Percentiles rank a stretch among this genome's conserved stretches.
Evolutionary conservation across 2,113 vertebrate genomes (phyloP).

Genomic region (Hydrolagus affinis): DNA sequence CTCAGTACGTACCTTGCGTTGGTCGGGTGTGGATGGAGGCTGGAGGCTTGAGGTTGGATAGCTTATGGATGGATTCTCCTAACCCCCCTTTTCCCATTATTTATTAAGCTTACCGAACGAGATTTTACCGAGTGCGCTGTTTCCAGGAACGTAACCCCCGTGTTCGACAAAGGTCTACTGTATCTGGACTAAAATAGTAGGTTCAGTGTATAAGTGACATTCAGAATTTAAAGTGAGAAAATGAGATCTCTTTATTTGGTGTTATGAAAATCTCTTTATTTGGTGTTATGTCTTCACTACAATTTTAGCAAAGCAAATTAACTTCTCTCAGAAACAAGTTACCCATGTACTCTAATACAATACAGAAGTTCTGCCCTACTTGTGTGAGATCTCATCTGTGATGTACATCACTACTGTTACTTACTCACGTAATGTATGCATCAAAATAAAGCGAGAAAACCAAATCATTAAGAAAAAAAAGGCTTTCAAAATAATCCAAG

Average conservation of each 20-base stretch:
- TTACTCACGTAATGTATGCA: background rate
- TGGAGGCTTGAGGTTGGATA: too few relatives aligned
- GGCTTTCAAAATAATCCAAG: background rate
- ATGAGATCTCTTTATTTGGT: background rate
- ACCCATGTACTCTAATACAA: too few relatives aligned
- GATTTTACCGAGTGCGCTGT: too few relatives aligned
- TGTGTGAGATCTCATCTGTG: background rate
- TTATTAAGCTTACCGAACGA: too few relatives aligned
- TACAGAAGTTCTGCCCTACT: background rate
- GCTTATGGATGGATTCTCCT: too few relatives aligned
- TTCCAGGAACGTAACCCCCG: too few relatives aligned
- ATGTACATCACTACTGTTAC: background rate
- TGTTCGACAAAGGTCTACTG: too few relatives aligned
- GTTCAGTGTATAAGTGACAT: background rate
- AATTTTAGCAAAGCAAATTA: background rate
- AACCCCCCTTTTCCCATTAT: too few relatives aligned
- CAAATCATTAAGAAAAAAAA: background rate
- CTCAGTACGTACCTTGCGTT: too few relatives aligned
- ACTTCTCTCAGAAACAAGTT: background rate
- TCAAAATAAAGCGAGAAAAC: background rate
- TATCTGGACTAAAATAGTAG: too few relatives aligned
- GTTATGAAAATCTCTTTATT: slow-evolving; percentile 8
- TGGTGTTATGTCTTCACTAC: background rate
- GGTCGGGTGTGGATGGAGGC: too few relatives aligned
- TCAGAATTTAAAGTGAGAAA: slow-evolving; percentile 1